phyloP scores from a whole-genome alignment of 2,888 invertebrate species.

The Osedax frankpressi region DNA sequence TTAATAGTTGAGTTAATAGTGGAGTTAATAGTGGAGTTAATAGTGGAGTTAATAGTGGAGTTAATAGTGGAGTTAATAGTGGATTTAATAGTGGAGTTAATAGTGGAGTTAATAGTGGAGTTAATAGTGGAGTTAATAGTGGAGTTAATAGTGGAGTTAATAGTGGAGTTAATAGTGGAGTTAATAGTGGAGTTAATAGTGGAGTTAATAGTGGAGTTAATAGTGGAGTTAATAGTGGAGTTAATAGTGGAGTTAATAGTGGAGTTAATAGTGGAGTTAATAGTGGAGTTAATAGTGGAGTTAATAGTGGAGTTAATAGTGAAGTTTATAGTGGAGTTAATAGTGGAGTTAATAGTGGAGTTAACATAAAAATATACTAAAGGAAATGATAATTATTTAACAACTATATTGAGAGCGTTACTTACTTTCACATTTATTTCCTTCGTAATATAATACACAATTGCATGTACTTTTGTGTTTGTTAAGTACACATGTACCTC shows the following conservation, averaged over 20 bases:
- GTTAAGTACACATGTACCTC: too few relatives aligned
- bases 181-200: slow-evolving; percentile 15
- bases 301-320: slow-evolving; percentile 16
- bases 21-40: background rate
- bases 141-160: slow-evolving; percentile 14
- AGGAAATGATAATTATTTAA: too few relatives aligned
- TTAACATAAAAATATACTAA: too few relatives aligned
- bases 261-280: slow-evolving; percentile 14
- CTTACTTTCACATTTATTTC: too few relatives aligned
- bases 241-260: slow-evolving; percentile 16
- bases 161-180: slow-evolving; percentile 14
- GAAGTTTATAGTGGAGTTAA: slow-evolving; percentile 14
- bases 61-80: slow-evolving; percentile 14
- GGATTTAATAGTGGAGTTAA: slow-evolving; percentile 16
- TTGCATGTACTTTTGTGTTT: too few relatives aligned
- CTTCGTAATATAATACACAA: too few relatives aligned
- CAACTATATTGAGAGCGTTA: too few relatives aligned
- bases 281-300: slow-evolving; percentile 13
- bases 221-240: slow-evolving; percentile 13
- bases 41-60: background rate
- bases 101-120: slow-evolving; percentile 15
- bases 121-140: slow-evolving; percentile 15
- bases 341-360: slow-evolving; percentile 12
- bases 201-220: slow-evolving; percentile 14
- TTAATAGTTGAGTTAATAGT: background rate